phyloP scores from a whole-genome alignment of 1,140 invertebrate genomes.

The Diabrotica undecimpunctata region DNA sequence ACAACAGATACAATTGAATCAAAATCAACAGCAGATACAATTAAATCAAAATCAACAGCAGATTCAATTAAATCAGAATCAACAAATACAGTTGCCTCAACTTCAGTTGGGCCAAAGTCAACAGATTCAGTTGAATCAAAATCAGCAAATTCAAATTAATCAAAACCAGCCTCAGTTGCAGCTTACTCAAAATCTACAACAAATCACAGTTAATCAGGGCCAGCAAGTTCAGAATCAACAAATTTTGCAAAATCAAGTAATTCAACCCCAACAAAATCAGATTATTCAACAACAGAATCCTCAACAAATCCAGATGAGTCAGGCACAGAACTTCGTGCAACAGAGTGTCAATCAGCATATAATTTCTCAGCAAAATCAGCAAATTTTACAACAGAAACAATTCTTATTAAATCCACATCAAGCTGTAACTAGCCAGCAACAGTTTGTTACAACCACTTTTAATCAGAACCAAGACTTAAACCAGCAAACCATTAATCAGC shows the following conservation, averaged over 20 bases:
- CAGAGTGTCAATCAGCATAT: conserved; percentile 24
- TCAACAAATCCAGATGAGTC: conserved; percentile 22
- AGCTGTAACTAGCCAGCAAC: conserved; percentile 25
- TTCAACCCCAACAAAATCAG: conserved; percentile 30
- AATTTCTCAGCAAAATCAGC: conserved; percentile 10
- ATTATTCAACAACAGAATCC: conserved; percentile 33
- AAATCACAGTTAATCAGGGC: conserved; percentile 24
- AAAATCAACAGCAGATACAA: conserved; percentile 30
- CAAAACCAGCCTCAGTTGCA: conserved; percentile 22
- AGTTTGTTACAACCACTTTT: conserved; percentile 18
- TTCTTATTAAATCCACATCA: conserved; percentile 29
- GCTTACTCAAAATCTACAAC: conserved; percentile 21
- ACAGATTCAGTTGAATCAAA: conserved; percentile 34
- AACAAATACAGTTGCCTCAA: conserved; percentile 33
- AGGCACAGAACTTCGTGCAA: conserved; percentile 24
- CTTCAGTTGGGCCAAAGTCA: conserved; percentile 41
- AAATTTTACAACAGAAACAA: conserved; percentile 25
- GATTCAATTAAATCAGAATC: conserved; percentile 46
- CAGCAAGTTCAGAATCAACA: not conserved
- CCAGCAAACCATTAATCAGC: conserved; percentile 26
- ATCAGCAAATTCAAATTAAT: conserved; percentile 26
- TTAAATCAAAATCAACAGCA: conserved; percentile 42
- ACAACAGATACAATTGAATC: conserved; percentile 47
- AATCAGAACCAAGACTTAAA: conserved; percentile 13
- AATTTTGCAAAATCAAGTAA: not conserved